Evolutionary conservation across 2,888 invertebrate genomes (phyloP).

Genomic region (Schizaphis graminum): DNA sequence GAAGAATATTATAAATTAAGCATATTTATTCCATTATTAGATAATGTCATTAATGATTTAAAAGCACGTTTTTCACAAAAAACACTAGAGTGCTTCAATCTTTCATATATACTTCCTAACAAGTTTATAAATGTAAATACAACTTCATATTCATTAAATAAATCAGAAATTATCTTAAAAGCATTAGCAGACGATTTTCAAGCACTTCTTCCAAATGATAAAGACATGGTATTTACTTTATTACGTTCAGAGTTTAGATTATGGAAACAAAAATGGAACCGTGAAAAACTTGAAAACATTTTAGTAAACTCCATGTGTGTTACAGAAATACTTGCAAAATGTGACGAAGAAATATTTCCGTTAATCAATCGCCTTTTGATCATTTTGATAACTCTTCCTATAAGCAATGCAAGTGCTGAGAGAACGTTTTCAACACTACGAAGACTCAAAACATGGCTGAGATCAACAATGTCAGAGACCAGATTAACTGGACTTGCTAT

Average conservation of each 20-base stretch:
- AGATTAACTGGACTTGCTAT: no score
- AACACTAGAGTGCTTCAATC: slow-evolving; percentile 16
- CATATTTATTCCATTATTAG: slow-evolving; percentile 34
- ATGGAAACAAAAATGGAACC: slow-evolving; percentile 28
- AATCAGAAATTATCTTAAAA: neutral
- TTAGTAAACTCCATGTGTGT: neutral
- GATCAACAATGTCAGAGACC: no score
- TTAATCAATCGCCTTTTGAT: neutral
- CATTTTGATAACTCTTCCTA: neutral
- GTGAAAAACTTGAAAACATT: slow-evolving; percentile 15
- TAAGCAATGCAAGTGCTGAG: neutral
- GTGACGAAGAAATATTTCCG: neutral
- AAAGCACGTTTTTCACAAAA: slow-evolving; percentile 33
- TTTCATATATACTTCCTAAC: slow-evolving; percentile 8
- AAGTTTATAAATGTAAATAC: slow-evolving; percentile 14
- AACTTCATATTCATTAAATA: slow-evolving; percentile 2
- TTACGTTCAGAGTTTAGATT: neutral
- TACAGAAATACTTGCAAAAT: neutral
- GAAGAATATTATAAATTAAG: slow-evolving; percentile 16
- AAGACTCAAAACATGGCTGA: neutral
- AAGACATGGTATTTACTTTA: no score
- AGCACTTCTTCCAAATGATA: no score
- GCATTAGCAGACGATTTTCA: no score
- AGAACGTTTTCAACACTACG: neutral
- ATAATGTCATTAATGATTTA: slow-evolving; percentile 23